Evolutionary conservation across 2,797 vertebrate genomes (phyloP), one percentile per base, ranked within the genome.

Genomic region (Calcarius lapponicus): DNA sequence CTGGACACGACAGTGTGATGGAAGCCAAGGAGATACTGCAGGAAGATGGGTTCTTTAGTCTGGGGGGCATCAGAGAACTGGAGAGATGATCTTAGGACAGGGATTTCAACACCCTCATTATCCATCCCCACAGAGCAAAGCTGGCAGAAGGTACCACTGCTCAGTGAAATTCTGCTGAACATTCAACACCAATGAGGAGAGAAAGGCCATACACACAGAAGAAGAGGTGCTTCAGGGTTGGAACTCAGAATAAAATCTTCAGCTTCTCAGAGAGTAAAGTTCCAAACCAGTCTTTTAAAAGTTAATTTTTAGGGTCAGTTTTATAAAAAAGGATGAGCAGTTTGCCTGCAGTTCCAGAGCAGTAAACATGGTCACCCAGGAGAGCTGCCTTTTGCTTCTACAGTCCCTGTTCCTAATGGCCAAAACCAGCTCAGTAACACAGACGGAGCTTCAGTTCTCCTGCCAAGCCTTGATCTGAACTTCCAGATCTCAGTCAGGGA

Each of bases 401-500:
- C 53, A 20, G 25, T 70, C 70, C 40, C 58, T 92, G 58, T 14
- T 90, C 36, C 79, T 56, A 67, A 51, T 38, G 79, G 90, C 86
- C 88, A 91, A 94, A 95, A 50, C 6, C 69, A 85, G 66, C 80
- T 79, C 71, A 70, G 48, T 16, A 70, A 70, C 62, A 85, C 86
- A 95, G 86, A 92, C 43, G 80, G 92, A 91, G 81, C 80, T 91
- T 54, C 57, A 43, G 26, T 82, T 76, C 71, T 86, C 57, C 84
- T 93, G 90, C 93, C 92, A 92, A 82, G 74, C 40, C 81, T 85
- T 85, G 64, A 69, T 93, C 32, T 73, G 74, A 92, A 82, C 31
- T n/a, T 80, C 12, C n/a, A 92, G 74, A 84, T 53, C 86, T 57
- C 17, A 70, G 89, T 25, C 40, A 64, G 60, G 50, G 40, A 48